Conservation (phyloP, 2,888 invertebrate species). For the Drosophila basisetae region DNA sequence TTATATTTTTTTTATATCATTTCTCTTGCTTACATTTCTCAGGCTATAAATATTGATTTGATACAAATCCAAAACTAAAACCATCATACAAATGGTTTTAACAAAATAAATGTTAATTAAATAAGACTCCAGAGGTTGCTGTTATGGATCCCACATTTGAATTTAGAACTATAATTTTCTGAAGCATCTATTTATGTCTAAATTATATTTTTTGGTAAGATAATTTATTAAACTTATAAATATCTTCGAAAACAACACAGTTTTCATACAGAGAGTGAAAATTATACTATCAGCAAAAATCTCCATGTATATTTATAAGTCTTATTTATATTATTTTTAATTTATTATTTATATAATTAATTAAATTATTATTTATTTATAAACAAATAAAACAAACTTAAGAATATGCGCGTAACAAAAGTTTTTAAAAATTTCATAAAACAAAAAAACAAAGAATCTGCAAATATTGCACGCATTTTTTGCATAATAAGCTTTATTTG, state of each 20-base stretch:
- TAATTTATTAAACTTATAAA: too few relatives aligned
- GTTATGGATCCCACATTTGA: neutral
- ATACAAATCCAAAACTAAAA: neutral
- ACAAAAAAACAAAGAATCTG: neutral
- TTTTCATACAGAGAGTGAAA: too few relatives aligned
- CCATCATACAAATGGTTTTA: neutral
- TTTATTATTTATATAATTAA: neutral
- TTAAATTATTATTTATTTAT: neutral
- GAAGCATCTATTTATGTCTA: neutral
- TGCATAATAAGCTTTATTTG: rapidly evolving
- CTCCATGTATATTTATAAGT: neutral
- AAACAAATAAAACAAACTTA: neutral
- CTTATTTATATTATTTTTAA: neutral
- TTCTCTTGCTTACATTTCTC: neutral
- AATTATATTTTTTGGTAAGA: neutral
- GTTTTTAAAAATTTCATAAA: neutral
- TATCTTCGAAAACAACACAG: too few relatives aligned
- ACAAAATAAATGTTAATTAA: neutral
- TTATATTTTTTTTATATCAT: too few relatives aligned
- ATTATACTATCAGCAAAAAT: neutral
- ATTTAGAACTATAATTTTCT: neutral
- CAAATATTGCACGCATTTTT: too few relatives aligned
- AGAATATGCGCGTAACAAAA: neutral
- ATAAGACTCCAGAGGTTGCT: too few relatives aligned
- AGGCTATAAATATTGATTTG: neutral